Evolutionary conservation across 2,797 vertebrate species (phyloP).

Genomic region (Pempheris klunzingeri): DNA sequence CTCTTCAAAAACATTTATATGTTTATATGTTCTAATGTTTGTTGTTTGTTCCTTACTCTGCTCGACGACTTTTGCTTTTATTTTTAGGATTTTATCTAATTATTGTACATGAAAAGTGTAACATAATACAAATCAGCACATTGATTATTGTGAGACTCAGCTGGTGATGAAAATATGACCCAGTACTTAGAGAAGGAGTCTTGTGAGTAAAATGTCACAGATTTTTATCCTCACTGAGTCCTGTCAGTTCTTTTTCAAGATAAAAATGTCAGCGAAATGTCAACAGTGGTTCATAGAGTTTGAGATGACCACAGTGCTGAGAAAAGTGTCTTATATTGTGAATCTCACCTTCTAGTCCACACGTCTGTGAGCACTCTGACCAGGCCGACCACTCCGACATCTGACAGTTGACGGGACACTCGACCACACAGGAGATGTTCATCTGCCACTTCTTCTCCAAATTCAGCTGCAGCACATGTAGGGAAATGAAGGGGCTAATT

Average conservation of each 20-base stretch:
- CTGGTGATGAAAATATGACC: neutral
- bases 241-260: neutral
- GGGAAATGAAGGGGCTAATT: conserved; percentile 21
- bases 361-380: conserved; percentile 94
- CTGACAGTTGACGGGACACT: conserved; percentile 98
- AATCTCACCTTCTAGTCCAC: conserved; percentile 92
- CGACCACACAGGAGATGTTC: conserved; percentile 93
- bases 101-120: neutral
- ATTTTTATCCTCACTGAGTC: neutral
- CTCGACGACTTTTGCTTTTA: neutral
- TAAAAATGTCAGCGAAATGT: conserved; percentile 22
- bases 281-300: neutral
- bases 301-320: neutral
- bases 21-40: neutral
- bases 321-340: too few species aligned
- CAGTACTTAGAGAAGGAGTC: neutral
- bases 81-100: neutral
- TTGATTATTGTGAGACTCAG: neutral
- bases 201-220: conserved; percentile 14
- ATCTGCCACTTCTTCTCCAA: conserved; percentile 96
- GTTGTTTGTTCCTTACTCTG: neutral
- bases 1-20: neutral
- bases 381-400: conserved; percentile 95
- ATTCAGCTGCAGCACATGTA: conserved; percentile 76
- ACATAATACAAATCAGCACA: neutral